Percentiles rank a stretch among this genome's conserved stretches.
These are phyloP conservation scores for Odontesthes bonariensis DNA, from an alignment of 2,113 vertebrate genomes.

Conservation along the genomic window DNA sequence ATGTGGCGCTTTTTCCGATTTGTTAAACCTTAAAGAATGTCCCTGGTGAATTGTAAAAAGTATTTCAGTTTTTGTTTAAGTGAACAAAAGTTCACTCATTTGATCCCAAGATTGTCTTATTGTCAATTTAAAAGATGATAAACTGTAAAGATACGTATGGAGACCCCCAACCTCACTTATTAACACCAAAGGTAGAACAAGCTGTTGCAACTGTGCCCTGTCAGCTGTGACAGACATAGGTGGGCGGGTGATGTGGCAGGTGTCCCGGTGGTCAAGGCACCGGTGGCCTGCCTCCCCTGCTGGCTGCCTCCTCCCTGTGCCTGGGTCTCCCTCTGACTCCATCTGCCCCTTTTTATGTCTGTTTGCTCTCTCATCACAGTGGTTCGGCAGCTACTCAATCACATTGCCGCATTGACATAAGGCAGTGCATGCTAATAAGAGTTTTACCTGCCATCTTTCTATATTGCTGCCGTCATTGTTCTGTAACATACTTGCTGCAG, in stretches of 20 bases:
- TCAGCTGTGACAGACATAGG: constrained; percentile 65
- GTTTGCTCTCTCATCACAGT: constrained; percentile 1
- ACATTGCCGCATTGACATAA: constrained; percentile 41
- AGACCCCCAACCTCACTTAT: constrained; percentile 10
- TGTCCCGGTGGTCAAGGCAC: constrained; percentile 41
- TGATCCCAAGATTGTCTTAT: not conserved
- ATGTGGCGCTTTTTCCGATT: not conserved
- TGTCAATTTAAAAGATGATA: not conserved
- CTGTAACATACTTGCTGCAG: not conserved
- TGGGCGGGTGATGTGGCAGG: constrained; percentile 64
- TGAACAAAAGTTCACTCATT: not conserved
- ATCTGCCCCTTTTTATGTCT: not conserved
- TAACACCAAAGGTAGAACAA: constrained; percentile 11
- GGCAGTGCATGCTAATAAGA: constrained; percentile 45
- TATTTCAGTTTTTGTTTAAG: too few species aligned
- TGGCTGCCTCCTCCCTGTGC: not conserved
- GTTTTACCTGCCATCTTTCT: constrained; percentile 11
- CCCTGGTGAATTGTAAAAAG: not conserved
- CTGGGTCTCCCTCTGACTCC: constrained; percentile 9
- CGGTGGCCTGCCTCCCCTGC: constrained; percentile 11
- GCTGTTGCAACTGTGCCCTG: constrained; percentile 35
- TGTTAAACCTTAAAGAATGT: not conserved
- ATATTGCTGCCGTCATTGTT: not conserved
- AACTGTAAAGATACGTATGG: not conserved
- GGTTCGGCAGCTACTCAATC: constrained; percentile 32